phyloP scores from a whole-genome alignment of 2,888 invertebrate species.

The Emmelina monodactyla region DNA sequence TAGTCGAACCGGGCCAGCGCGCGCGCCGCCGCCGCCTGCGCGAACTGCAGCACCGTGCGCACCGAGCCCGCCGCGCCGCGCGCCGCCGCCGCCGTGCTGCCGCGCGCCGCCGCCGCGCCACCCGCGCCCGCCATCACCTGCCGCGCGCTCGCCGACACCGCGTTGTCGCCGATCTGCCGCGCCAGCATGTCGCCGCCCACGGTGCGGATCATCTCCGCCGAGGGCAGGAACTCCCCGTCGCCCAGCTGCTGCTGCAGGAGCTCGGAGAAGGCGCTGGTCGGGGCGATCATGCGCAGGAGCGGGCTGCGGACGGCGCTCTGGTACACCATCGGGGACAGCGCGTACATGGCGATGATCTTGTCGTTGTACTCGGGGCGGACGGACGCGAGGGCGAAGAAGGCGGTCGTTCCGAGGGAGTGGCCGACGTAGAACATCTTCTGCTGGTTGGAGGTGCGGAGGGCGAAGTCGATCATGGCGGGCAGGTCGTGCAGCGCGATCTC shows the following conservation, averaged over 20 bases:
- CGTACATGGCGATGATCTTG: conserved; percentile 45
- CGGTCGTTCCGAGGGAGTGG: conserved; percentile 38
- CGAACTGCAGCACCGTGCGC: conserved; percentile 63
- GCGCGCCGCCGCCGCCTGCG: conserved; percentile 45
- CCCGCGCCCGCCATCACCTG: conserved; percentile 69
- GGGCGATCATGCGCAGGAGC: conserved; percentile 43
- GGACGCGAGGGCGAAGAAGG: conserved; percentile 40
- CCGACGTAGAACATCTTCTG: conserved; percentile 46
- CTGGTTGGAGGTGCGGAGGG: conserved; percentile 31
- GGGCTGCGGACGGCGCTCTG: conserved; percentile 49
- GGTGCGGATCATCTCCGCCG: conserved; percentile 27
- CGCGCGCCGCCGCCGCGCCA: conserved; percentile 56
- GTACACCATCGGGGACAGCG: conserved; percentile 51
- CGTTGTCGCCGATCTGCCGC: conserved; percentile 39
- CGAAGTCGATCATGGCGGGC: conserved; percentile 51
- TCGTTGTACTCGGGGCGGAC: conserved; percentile 40
- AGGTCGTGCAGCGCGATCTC: conserved; percentile 50
- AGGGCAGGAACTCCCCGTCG: conserved; percentile 36
- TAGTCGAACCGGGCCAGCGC: conserved; percentile 47
- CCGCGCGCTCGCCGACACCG: conserved; percentile 67
- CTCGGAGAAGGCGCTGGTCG: conserved; percentile 31
- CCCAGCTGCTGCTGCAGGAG: conserved; percentile 28
- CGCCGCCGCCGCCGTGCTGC: conserved; percentile 63
- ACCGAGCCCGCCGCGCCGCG: conserved; percentile 66
- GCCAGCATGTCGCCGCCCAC: conserved; percentile 42